A percentile compares a stretch with the other conserved stretches of the same genome.
These are phyloP conservation scores for Caenorhabditis becei DNA, from an alignment of 2,888 invertebrate species.

Conservation along the genomic window DNA sequence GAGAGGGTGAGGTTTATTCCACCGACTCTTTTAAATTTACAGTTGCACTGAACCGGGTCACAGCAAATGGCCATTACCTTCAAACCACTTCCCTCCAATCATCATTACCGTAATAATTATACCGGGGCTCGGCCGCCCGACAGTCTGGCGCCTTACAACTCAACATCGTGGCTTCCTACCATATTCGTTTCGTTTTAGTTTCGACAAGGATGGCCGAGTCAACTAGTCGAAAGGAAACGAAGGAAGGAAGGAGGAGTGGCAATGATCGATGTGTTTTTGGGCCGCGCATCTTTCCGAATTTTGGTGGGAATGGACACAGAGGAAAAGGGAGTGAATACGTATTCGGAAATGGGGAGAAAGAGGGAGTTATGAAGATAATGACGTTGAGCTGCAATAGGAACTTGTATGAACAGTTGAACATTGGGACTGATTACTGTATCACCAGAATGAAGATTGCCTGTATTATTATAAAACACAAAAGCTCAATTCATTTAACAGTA, in stretches of 20 bases:
- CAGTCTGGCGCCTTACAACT: slow-evolving; percentile 20
- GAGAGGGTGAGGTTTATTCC: no score
- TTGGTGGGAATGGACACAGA: not conserved
- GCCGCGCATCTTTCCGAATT: slow-evolving; percentile 25
- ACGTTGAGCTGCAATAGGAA: no score
- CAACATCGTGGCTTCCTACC: not conserved
- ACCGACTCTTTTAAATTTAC: no score
- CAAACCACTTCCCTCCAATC: slow-evolving; percentile 13
- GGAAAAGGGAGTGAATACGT: not conserved
- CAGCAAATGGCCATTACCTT: no score
- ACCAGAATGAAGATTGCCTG: no score
- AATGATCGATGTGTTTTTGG: slow-evolving; percentile 58
- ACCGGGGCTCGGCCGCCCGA: not conserved
- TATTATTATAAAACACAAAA: no score
- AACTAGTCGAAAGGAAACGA: not conserved
- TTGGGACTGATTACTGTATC: no score
- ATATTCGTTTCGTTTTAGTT: not conserved
- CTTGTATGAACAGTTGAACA: no score
- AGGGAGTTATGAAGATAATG: slow-evolving; percentile 26
- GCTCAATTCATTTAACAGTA: no score
- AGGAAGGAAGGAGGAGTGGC: slow-evolving; percentile 21
- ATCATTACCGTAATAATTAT: slow-evolving; percentile 9
- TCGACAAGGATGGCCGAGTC: not conserved
- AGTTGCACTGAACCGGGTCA: no score
- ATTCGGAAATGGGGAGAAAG: not conserved